phyloP scores from a whole-genome alignment of 2,797 vertebrate species.

The Bovichtus diacanthus region DNA sequence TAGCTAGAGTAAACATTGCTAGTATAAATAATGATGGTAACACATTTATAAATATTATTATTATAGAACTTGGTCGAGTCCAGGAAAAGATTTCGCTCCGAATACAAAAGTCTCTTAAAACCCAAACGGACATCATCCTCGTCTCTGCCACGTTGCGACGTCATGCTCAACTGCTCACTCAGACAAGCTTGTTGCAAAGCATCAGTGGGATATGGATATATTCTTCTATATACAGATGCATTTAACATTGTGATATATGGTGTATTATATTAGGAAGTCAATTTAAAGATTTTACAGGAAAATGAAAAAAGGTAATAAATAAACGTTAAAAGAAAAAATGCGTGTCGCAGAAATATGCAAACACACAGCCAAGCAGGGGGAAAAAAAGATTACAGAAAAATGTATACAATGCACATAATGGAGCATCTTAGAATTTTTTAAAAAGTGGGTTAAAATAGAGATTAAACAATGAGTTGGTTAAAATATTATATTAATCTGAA shows the following conservation, averaged over 20 bases:
- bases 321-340: not conserved
- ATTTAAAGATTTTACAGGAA: not conserved
- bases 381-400: not conserved
- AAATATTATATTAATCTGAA: not conserved
- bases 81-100: not conserved
- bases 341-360: not conserved
- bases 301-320: not conserved
- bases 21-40: conserved; percentile 17
- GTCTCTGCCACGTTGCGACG: not conserved
- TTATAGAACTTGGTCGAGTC: not conserved
- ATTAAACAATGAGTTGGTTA: not conserved
- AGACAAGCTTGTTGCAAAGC: not conserved
- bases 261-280: not conserved
- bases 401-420: not conserved
- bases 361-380: not conserved
- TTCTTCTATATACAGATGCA: not conserved
- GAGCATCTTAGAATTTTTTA: too few species aligned
- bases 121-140: not conserved
- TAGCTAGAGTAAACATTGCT: conserved; percentile 1
- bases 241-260: not conserved
- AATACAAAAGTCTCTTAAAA: conserved; percentile 22
- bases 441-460: not conserved
- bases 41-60: conserved; percentile 21
- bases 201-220: not conserved
- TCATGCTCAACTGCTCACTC: not conserved